Evolutionary conservation across 2,797 vertebrate species (phyloP).

Genomic region (Crax fasciolata): DNA sequence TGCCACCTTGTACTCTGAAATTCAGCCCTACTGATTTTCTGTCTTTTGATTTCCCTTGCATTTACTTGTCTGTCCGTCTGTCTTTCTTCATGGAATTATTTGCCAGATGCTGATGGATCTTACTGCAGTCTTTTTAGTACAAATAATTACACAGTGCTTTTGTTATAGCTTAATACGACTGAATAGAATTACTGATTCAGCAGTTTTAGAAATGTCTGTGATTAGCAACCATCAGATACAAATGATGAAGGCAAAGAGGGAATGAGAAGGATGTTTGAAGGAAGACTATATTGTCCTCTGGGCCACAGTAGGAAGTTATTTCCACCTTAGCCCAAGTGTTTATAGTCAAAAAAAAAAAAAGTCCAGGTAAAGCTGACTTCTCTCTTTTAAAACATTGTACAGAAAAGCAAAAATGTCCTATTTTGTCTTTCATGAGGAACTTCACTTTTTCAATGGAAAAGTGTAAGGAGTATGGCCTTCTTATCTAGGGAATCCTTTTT

Average conservation of each 20-base stretch:
- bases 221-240: not conserved
- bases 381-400: not conserved
- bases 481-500: not conserved
- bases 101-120: not conserved
- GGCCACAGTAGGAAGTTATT: not conserved
- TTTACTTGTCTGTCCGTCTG: not conserved
- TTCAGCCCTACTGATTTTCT: not conserved
- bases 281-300: not conserved
- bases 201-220: not conserved
- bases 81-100: not conserved
- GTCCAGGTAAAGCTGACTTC: not conserved
- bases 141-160: not conserved
- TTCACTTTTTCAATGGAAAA: not conserved
- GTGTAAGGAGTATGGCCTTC: not conserved
- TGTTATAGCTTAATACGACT: not conserved
- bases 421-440: not conserved
- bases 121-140: not conserved
- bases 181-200: not conserved
- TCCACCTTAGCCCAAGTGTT: not conserved
- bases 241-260: not conserved
- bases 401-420: not conserved
- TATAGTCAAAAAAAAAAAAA: not conserved
- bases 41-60: not conserved
- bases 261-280: not conserved
- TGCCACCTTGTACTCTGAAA: not conserved